Evolutionary conservation across 2,113 vertebrate genomes (phyloP).

Genomic region (Malurus alboscapulatus): DNA sequence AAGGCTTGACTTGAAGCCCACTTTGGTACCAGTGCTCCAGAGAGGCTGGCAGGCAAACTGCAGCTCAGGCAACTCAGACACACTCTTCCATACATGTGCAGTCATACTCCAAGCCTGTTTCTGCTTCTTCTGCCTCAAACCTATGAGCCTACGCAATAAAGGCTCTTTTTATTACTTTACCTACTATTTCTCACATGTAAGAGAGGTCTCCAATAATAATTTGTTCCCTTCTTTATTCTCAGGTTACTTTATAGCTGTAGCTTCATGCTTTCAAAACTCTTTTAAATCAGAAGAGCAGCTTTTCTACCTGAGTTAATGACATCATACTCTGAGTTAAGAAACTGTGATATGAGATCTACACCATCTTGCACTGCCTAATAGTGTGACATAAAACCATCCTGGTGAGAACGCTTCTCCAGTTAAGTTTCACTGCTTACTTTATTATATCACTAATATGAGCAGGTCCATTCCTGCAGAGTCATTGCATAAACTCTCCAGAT

Average conservation of each 20-base stretch:
- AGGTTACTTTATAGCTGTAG: background rate
- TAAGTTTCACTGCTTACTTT: constrained; percentile 28
- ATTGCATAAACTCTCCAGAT: background rate
- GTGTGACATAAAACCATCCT: constrained; percentile 4
- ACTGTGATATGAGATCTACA: constrained; percentile 40
- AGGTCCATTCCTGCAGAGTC: background rate
- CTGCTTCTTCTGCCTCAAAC: background rate
- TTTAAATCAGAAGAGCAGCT: background rate
- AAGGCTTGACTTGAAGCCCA: accelerated
- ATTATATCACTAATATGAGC: background rate
- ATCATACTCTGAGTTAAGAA: constrained; percentile 7
- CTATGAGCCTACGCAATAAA: background rate
- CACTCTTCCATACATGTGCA: background rate
- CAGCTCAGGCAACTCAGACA: background rate
- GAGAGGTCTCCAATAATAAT: background rate
- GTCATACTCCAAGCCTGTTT: background rate
- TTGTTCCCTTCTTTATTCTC: background rate
- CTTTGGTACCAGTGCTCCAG: background rate
- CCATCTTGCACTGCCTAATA: constrained; percentile 19
- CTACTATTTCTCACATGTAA: background rate
- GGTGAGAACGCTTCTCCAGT: background rate
- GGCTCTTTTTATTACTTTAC: background rate
- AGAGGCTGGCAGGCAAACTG: background rate
- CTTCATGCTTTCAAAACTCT: background rate
- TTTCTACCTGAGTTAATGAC: background rate